A percentile compares a stretch with the other conserved stretches of the same genome.
These are phyloP conservation scores for Phataginus tricuspis DNA, from an alignment of 2,797 vertebrate species.

Conservation along the genomic window DNA sequence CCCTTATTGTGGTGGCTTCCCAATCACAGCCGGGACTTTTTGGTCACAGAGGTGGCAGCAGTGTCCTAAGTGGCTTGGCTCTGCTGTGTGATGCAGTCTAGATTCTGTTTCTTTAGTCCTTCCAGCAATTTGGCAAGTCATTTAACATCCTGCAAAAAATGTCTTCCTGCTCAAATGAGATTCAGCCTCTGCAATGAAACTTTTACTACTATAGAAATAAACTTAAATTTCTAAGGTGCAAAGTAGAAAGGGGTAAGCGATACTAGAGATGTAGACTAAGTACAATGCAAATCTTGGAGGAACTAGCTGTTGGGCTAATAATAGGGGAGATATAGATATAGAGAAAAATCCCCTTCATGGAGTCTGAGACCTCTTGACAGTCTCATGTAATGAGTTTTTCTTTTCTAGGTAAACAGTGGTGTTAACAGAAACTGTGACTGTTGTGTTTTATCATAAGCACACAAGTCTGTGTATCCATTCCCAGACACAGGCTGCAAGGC, in stretches of 20 bases:
- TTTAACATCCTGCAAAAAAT: neutral
- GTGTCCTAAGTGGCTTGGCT: neutral
- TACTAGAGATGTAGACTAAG: neutral
- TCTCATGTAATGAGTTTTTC: neutral
- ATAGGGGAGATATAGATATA: neutral
- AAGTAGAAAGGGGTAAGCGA: neutral
- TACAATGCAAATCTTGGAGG: neutral
- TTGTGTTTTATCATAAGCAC: neutral
- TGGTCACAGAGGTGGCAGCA: neutral
- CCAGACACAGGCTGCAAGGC: neutral
- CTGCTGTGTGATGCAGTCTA: neutral
- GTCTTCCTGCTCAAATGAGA: neutral
- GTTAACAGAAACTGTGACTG: slow-evolving; percentile 32
- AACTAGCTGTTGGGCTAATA: neutral
- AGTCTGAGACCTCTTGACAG: neutral
- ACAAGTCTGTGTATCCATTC: neutral
- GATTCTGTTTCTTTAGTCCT: neutral
- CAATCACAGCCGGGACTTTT: neutral
- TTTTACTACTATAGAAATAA: slow-evolving; percentile 4
- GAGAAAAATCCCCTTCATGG: neutral
- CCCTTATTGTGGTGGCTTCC: neutral
- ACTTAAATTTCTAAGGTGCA: slow-evolving; percentile 12
- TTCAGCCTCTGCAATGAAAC: neutral
- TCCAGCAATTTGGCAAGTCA: neutral
- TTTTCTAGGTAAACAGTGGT: slow-evolving; percentile 23